Base-by-base conservation (phyloP, 1,140 invertebrate genomes). In the Anastatus disparis region DNA sequence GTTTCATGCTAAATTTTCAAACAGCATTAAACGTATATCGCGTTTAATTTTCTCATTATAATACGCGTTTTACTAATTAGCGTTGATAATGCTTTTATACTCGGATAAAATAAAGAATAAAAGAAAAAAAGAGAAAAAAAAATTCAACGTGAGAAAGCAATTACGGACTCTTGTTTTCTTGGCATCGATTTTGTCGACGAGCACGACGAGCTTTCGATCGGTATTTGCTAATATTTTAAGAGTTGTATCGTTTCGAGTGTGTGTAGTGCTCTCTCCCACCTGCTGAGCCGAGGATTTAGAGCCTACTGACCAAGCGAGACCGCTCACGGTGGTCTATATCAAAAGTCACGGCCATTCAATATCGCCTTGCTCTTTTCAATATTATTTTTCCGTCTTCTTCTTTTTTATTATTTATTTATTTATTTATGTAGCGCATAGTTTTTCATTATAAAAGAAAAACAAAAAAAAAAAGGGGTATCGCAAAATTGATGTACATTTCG, bases 301-400 rank as follows among this genome's bases (percentile, higher is more conserved):
- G 75, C 75, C 78, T 76, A 81, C 79, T 74, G 75, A 68, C 76
- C 71, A 69, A 71, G 74, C 59, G 74, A 68, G 70, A 74, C 75
- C 80, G 74, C 78, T 75, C 77, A 81, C 67, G 79, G 81, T 81
- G 79, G 79, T 80, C 81, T 81, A 81, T 79, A 81, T 81, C 79
- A 75, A 79, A 73, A 77, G 72, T 78, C 66, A 77, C 65, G 73
- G 73, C 63, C 75, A 71, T 73, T 78, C 74, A 73, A 76, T 78
- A 77, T 75, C 71, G 69, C 67, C 24, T 27, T 35, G 48, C 15
- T 55, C 29, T 42, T 27, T 29, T 53, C 24, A 29, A 7, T n/a
- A n/a, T n/a, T 53, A 46, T 55, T 42, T 48, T 55, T 67, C 29
- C 29, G 40, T 64, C 24, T 38, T 13, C 38, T 31, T 40, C 22